A percentile compares a stretch with the other conserved stretches of the same genome.
These are phyloP conservation scores for Pristionchus entomophagus DNA, from an alignment of 2,888 invertebrate species.

Conservation along the genomic window DNA sequence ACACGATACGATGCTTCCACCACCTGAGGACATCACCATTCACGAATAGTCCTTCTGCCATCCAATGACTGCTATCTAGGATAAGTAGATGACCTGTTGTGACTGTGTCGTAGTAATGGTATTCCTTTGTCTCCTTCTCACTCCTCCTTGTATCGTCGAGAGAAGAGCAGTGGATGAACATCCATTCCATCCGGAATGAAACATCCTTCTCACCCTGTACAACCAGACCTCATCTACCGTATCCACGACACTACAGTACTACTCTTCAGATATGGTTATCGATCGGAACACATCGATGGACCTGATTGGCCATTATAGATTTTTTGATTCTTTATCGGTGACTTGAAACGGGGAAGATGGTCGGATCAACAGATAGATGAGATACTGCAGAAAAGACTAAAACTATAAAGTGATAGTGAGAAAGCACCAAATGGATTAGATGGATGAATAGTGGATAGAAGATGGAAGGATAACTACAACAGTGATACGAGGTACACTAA, in stretches of 20 bases:
- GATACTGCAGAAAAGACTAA: neutral
- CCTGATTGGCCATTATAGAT: no score
- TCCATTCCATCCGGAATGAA: constrained; percentile 37
- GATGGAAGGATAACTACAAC: neutral
- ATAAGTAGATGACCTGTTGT: neutral
- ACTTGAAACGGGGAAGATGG: neutral
- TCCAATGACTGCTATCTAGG: no score
- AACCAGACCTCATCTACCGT: neutral
- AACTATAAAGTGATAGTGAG: constrained; percentile 31
- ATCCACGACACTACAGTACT: neutral
- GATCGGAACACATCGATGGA: constrained; percentile 22
- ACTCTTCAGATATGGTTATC: constrained; percentile 17
- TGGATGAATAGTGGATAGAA: neutral
- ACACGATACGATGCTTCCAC: constrained; percentile 27
- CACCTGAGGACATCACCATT: neutral
- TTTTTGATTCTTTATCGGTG: constrained; percentile 6
- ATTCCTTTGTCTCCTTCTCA: constrained; percentile 13
- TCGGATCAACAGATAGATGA: neutral
- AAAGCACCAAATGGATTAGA: neutral
- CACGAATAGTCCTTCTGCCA: neutral
- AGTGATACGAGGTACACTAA: neutral
- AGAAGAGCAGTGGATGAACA: constrained; percentile 5
- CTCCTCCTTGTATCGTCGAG: constrained; percentile 24
- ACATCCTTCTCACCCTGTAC: constrained; percentile 3
- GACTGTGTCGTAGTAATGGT: neutral